Percentiles rank a stretch among this genome's conserved stretches.
phyloP scores from a whole-genome alignment of 2,888 invertebrate species.

The Kuschelorhynchus macadamiae region DNA sequence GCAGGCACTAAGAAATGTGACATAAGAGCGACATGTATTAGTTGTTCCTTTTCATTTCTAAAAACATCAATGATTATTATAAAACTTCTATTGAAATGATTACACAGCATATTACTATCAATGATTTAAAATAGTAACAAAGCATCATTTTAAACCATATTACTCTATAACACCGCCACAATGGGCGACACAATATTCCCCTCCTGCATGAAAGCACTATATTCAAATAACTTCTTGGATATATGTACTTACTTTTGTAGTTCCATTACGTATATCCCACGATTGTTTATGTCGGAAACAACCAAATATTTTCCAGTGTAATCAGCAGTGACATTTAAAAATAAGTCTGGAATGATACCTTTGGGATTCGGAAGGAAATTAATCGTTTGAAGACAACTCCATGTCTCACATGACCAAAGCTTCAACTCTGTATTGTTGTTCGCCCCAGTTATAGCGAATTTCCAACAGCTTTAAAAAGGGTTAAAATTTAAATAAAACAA shows the following conservation, averaged over 20 bases:
- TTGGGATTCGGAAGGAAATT: slow-evolving; percentile 74
- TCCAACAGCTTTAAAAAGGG: slow-evolving; percentile 85
- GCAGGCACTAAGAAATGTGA: slow-evolving; percentile 91
- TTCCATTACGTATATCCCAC: slow-evolving; percentile 82
- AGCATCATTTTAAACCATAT: too few species aligned
- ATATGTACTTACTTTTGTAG: slow-evolving; percentile 69
- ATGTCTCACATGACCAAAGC: slow-evolving; percentile 94
- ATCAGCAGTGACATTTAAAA: slow-evolving; percentile 86
- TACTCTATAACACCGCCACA: too few species aligned
- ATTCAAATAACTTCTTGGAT: too few species aligned
- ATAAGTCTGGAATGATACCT: slow-evolving; percentile 66
- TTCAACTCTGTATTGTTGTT: slow-evolving; percentile 92
- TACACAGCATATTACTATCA: too few species aligned
- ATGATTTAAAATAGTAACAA: too few species aligned
- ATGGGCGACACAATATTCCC: too few species aligned
- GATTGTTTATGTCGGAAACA: slow-evolving; percentile 87
- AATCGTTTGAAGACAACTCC: slow-evolving; percentile 94
- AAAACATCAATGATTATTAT: neutral
- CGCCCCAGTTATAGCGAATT: slow-evolving; percentile 93
- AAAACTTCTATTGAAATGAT: too few species aligned
- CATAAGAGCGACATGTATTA: slow-evolving; percentile 80
- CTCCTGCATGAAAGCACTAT: too few species aligned
- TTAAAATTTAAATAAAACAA: too few species aligned
- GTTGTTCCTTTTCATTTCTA: slow-evolving; percentile 73
- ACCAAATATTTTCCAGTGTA: slow-evolving; percentile 88